Conservation (phyloP, 2,888 invertebrate species). For the Ochropacha duplaris region DNA sequence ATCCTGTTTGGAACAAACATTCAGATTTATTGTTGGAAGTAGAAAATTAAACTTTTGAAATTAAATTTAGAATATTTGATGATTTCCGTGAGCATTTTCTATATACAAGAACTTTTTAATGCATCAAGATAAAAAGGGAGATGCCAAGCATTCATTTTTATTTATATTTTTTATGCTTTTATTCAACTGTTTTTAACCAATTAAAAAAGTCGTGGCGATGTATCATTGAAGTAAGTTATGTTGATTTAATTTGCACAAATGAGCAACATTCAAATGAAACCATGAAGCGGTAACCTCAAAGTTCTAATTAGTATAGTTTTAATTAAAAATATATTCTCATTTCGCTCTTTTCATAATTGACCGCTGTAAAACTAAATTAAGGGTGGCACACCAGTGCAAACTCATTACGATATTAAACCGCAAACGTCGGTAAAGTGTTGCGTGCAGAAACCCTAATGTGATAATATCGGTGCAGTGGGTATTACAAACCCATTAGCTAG, state of each 20-base stretch:
- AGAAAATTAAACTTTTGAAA: background rate
- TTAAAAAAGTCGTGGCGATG: too few relatives aligned
- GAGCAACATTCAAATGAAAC: too few relatives aligned
- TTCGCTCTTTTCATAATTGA: slow-evolving; percentile 15
- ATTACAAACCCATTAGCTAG: slow-evolving; percentile 59
- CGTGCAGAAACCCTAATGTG: slow-evolving; percentile 47
- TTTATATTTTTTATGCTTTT: too few relatives aligned
- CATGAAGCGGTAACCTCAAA: too few relatives aligned
- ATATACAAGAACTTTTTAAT: background rate
- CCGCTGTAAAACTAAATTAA: slow-evolving; percentile 28
- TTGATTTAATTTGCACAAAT: too few relatives aligned
- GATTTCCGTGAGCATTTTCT: background rate
- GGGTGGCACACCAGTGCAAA: slow-evolving; percentile 15
- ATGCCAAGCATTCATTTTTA: background rate
- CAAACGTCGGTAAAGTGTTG: slow-evolving; percentile 34
- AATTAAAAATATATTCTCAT: background rate
- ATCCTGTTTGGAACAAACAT: too few relatives aligned
- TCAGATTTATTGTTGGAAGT: too few relatives aligned
- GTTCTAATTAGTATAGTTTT: too few relatives aligned
- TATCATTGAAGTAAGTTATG: too few relatives aligned
- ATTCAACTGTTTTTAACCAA: too few relatives aligned
- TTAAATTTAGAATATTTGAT: background rate
- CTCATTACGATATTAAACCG: slow-evolving; percentile 46
- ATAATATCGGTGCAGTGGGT: slow-evolving; percentile 50
- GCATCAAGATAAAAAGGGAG: background rate